Percentiles rank a stretch among this genome's conserved stretches.
These are phyloP conservation scores for Aphelinus atriplicis DNA, from an alignment of 1,140 invertebrate species.

Conservation along the genomic window DNA sequence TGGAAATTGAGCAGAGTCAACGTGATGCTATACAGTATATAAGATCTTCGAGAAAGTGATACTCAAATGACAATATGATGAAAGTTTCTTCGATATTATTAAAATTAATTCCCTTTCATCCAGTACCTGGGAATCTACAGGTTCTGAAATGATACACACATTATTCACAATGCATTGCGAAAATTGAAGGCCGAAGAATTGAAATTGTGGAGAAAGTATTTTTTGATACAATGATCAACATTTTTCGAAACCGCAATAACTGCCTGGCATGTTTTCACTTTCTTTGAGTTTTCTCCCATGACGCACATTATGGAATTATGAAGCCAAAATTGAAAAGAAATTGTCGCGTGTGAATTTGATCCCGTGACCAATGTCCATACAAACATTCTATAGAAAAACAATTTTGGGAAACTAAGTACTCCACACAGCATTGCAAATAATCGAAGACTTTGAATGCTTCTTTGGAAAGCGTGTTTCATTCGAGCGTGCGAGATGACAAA, in stretches of 20 bases:
- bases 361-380: background rate
- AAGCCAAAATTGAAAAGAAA: constrained; percentile 11
- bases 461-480: no score
- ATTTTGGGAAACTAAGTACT: constrained; percentile 1
- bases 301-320: background rate
- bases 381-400: constrained; percentile 7
- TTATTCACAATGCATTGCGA: no score
- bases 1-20: no score
- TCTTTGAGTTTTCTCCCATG: constrained; percentile 7
- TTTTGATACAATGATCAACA: constrained; percentile 7
- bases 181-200: no score
- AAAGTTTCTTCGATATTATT: constrained; percentile 5
- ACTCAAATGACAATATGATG: constrained; percentile 12
- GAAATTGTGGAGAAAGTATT: background rate
- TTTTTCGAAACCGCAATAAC: constrained; percentile 29
- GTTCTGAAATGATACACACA: no score
- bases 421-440: background rate
- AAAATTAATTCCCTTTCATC: no score
- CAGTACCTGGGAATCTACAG: no score
- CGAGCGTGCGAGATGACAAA: no score
- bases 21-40: no score
- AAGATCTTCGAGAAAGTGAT: constrained; percentile 18
- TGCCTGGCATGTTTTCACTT: constrained; percentile 20
- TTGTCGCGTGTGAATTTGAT: constrained; percentile 12
- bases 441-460: background rate